phyloP scores from a whole-genome alignment of 2,113 vertebrate genomes.

The Passer montanus region DNA sequence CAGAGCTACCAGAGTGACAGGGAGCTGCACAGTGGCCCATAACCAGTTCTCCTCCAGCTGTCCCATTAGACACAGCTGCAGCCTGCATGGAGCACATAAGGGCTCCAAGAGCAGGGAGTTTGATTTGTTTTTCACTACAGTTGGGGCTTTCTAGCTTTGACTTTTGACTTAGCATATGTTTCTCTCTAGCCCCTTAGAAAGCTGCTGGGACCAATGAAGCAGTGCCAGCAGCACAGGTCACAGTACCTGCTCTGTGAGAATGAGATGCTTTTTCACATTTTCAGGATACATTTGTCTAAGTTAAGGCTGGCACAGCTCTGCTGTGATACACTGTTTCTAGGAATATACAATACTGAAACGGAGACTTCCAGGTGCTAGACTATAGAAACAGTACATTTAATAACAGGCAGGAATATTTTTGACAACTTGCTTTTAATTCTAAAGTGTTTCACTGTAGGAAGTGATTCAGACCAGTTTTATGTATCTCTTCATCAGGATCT shows the following conservation, averaged over 20 bases:
- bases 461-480: not conserved
- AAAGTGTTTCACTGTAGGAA: not conserved
- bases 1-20: not conserved
- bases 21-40: not conserved
- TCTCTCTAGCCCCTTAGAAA: not conserved
- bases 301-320: not conserved
- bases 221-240: not conserved
- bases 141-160: not conserved
- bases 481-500: not conserved
- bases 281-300: not conserved
- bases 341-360: not conserved
- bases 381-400: not conserved
- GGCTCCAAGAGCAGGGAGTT: not conserved
- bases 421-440: not conserved
- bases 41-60: not conserved
- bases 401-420: not conserved
- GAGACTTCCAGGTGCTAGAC: not conserved
- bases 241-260: not conserved
- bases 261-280: constrained; percentile 45
- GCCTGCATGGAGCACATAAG: not conserved
- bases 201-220: not conserved
- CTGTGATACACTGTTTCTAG: not conserved
- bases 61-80: not conserved
- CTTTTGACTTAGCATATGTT: not conserved
- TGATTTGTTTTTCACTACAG: not conserved